phyloP scores from a whole-genome alignment of 2,113 vertebrate species.

The Mixornis gularis region DNA sequence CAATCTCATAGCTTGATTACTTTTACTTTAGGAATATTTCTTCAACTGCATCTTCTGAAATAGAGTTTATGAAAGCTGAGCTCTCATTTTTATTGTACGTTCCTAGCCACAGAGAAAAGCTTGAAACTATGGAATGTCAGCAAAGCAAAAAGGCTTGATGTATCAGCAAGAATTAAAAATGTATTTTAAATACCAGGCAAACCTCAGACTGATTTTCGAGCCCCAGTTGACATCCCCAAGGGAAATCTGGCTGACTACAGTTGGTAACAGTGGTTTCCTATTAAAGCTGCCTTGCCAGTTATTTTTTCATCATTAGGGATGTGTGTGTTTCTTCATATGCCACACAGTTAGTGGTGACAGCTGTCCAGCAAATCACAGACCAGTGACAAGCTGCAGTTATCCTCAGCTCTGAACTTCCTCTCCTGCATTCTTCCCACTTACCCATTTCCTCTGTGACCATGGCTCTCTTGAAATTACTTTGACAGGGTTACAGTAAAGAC shows the following conservation, averaged over 20 bases:
- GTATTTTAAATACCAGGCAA: not conserved
- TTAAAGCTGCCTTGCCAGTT: slow-evolving; percentile 1
- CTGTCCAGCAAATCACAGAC: not conserved
- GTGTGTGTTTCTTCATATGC: not conserved
- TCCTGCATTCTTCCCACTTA: not conserved
- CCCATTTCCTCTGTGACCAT: not conserved
- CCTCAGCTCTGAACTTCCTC: not conserved
- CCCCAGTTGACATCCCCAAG: not conserved
- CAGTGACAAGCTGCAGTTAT: not conserved
- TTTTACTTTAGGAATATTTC: not conserved
- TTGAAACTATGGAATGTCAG: not conserved
- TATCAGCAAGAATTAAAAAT: slow-evolving; percentile 29
- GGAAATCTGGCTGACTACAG: not conserved
- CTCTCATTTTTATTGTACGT: not conserved
- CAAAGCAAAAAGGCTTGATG: not conserved
- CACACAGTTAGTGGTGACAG: not conserved
- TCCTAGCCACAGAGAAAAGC: not conserved
- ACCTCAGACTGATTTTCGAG: not conserved
- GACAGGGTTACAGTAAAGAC: not conserved
- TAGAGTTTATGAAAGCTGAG: not conserved
- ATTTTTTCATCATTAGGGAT: not conserved
- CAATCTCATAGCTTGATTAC: not conserved
- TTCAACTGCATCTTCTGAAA: not conserved
- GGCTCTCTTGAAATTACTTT: not conserved
- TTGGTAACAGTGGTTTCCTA: not conserved